Evolutionary conservation across 2,113 vertebrate species (phyloP).

Genomic region (Serinus canaria): DNA sequence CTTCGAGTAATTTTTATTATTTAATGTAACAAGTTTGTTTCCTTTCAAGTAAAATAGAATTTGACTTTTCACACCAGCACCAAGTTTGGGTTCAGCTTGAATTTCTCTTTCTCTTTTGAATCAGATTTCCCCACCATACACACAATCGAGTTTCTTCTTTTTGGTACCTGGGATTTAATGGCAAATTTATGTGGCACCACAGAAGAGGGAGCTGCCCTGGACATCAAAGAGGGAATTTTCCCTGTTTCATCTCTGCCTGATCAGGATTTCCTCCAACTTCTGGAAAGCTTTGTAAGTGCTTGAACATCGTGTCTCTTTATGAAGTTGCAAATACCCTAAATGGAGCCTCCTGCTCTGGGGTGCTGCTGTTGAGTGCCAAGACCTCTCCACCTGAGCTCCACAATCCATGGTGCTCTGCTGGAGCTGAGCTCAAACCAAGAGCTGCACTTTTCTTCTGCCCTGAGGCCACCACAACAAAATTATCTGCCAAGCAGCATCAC

Average conservation of each 20-base stretch:
- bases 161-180: not conserved
- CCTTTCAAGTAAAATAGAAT: not conserved
- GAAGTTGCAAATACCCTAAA: not conserved
- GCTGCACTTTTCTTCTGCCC: not conserved
- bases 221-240: not conserved
- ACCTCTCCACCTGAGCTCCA: fast-evolving
- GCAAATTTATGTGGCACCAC: not conserved
- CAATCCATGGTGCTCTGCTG: fast-evolving
- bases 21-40: not conserved
- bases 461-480: not conserved
- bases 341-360: not conserved
- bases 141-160: not conserved
- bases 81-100: not conserved
- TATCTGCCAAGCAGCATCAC: not conserved
- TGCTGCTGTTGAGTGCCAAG: fast-evolving
- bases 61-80: not conserved
- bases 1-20: not conserved
- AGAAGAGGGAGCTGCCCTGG: not conserved
- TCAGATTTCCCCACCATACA: not conserved
- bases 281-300: not conserved
- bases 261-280: not conserved
- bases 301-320: not conserved
- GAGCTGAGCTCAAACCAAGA: not conserved
- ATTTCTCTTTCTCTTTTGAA: not conserved
- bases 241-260: not conserved